These are phyloP conservation scores for Dreissena rostriformis DNA, from an alignment of 1,140 invertebrate genomes.

Conservation along the genomic window DNA sequence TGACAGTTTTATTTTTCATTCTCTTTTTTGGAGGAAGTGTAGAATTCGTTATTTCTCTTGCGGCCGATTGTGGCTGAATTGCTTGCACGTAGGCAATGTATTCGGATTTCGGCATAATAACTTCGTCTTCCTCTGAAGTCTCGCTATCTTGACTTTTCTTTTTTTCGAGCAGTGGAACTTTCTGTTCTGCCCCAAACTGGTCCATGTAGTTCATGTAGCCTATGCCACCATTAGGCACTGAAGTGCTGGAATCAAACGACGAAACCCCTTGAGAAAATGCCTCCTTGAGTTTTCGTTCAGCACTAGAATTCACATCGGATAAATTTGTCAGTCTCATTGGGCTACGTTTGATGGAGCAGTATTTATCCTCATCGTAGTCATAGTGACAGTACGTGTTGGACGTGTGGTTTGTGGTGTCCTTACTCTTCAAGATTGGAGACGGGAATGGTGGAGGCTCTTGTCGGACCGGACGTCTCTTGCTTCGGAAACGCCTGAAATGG, in stretches of 20 bases:
- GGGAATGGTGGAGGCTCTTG: conserved; percentile 46
- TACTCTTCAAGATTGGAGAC: conserved; percentile 51
- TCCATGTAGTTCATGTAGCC: conserved; percentile 42
- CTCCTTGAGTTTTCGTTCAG: conserved; percentile 62
- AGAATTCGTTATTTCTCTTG: conserved; percentile 45
- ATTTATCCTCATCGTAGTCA: conserved; percentile 73
- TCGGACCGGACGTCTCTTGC: conserved; percentile 6
- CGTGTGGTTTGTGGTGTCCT: conserved; percentile 44
- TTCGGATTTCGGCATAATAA: conserved; percentile 37
- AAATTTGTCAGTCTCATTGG: conserved; percentile 73
- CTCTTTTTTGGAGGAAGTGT: conserved; percentile 59
- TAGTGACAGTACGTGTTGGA: conserved; percentile 60
- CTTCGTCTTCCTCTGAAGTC: conserved; percentile 35
- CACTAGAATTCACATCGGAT: conserved; percentile 61
- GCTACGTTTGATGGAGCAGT: conserved; percentile 74
- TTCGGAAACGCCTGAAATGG: conserved; percentile 33
- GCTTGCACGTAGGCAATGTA: conserved; percentile 62
- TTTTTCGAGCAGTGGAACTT: conserved; percentile 54
- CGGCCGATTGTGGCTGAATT: conserved; percentile 57
- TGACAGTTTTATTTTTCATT: conserved; percentile 72
- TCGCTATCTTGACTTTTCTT: conserved; percentile 53
- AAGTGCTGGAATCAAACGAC: conserved; percentile 18
- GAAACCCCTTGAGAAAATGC: conserved; percentile 58
- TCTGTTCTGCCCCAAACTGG: conserved; percentile 32
- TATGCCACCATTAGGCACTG: conserved; percentile 47